phyloP scores from a whole-genome alignment of 2,113 vertebrate genomes.

The Cavia porcellus region DNA sequence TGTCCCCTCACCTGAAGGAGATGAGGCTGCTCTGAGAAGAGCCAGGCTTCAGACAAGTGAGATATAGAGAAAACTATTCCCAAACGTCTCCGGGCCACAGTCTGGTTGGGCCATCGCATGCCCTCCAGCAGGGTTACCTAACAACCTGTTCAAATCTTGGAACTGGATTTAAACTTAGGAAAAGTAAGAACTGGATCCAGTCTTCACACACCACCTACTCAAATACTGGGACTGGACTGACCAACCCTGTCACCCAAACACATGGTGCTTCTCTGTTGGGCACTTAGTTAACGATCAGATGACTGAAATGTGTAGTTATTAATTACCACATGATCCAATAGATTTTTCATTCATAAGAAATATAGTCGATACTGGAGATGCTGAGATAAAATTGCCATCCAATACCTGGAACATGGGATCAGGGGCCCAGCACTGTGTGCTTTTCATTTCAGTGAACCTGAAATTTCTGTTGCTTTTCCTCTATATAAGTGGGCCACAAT shows the following conservation, averaged over 20 bases:
- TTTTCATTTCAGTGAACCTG: conserved; percentile 32
- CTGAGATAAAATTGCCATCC: not conserved
- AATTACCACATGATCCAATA: not conserved
- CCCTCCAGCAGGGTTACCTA: not conserved
- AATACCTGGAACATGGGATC: not conserved
- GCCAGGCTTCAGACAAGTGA: not conserved
- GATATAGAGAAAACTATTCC: not conserved
- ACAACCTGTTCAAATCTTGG: not conserved
- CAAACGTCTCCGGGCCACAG: not conserved
- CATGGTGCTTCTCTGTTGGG: not conserved
- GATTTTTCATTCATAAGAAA: not conserved
- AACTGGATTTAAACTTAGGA: not conserved
- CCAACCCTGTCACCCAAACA: not conserved
- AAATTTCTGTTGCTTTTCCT: conserved; percentile 45
- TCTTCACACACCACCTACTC: not conserved
- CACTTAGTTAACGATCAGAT: not conserved
- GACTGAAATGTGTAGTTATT: not conserved
- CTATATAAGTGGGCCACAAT: not conserved
- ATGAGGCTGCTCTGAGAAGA: not conserved
- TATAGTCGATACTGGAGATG: not conserved
- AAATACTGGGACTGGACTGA: not conserved
- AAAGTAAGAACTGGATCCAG: not conserved
- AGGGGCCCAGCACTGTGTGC: not conserved
- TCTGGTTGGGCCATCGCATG: not conserved
- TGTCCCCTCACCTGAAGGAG: not conserved